These are phyloP conservation scores for Apistogramma diplotaenia DNA, from an alignment of 2,113 vertebrate species.

Conservation along the genomic window DNA sequence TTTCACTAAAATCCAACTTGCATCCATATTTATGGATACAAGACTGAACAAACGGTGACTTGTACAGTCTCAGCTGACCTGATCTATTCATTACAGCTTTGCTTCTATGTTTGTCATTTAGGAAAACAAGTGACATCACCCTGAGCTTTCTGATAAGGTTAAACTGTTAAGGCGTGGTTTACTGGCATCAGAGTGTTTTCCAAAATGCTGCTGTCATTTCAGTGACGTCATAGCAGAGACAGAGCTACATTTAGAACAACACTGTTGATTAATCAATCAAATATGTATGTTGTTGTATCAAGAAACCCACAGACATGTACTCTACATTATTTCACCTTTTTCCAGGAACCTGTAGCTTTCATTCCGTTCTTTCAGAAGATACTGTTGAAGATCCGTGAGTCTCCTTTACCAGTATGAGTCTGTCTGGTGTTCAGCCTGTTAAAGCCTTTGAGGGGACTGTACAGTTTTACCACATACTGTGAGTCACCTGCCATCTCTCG, in stretches of 20 bases:
- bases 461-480: slow-evolving; percentile 16
- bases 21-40: no score
- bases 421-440: not conserved
- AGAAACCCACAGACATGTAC: not conserved
- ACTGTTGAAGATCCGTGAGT: not conserved
- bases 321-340: not conserved
- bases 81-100: no score
- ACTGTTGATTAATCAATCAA: not conserved
- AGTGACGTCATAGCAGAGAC: not conserved
- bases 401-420: not conserved
- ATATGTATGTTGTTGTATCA: not conserved
- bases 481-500: slow-evolving; percentile 6
- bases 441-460: not conserved
- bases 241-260: not conserved
- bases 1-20: no score
- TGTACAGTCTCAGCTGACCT: not conserved
- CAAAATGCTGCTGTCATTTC: not conserved
- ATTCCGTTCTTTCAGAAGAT: not conserved
- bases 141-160: not conserved
- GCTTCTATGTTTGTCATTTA: not conserved
- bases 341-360: not conserved
- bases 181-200: not conserved
- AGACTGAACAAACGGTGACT: not conserved
- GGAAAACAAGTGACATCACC: not conserved
- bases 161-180: not conserved